Conservation (phyloP, 2,888 invertebrate genomes). For the Graphium colonna region DNA sequence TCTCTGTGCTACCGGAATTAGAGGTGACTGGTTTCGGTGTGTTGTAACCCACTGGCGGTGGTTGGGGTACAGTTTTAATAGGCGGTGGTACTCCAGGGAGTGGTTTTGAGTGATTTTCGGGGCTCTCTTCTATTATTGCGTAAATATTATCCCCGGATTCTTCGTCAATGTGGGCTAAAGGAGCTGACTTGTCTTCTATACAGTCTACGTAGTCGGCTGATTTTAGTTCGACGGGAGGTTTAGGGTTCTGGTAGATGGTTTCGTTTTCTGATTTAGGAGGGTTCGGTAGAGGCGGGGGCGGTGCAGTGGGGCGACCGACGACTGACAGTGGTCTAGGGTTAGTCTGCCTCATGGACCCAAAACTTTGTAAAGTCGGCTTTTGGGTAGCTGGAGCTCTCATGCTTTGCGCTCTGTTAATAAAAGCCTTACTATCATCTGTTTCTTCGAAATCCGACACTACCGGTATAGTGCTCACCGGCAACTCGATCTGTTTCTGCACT, state of each 20-base stretch:
- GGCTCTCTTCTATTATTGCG: slow-evolving; percentile 91
- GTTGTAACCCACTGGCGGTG: slow-evolving; percentile 73
- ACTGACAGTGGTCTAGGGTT: slow-evolving; percentile 87
- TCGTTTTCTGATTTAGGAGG: slow-evolving; percentile 31
- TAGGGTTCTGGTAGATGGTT: slow-evolving; percentile 81
- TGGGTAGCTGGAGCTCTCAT: slow-evolving; percentile 83
- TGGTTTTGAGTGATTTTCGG: slow-evolving; percentile 69
- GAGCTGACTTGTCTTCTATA: slow-evolving; percentile 82
- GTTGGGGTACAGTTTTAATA: slow-evolving; percentile 50
- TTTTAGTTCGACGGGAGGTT: slow-evolving; percentile 51
- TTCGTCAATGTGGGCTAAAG: slow-evolving; percentile 82
- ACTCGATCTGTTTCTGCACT: slow-evolving; percentile 83
- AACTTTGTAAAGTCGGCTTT: slow-evolving; percentile 85
- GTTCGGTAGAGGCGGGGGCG: slow-evolving; percentile 86
- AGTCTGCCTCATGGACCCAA: slow-evolving; percentile 91
- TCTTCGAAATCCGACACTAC: slow-evolving; percentile 77
- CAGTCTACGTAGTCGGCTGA: slow-evolving; percentile 88
- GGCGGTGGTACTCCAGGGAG: slow-evolving; percentile 58
- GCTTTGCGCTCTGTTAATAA: slow-evolving; percentile 89
- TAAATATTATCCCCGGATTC: slow-evolving; percentile 89
- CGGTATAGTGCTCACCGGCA: slow-evolving; percentile 80
- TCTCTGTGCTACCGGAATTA: slow-evolving; percentile 81
- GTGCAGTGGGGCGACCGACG: slow-evolving; percentile 85
- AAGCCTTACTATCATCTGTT: slow-evolving; percentile 76
- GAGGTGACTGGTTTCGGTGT: slow-evolving; percentile 63